Percentiles rank a stretch among this genome's conserved stretches.
Conservation (phyloP, 2,888 invertebrate genomes). For the Baronia brevicornis region DNA sequence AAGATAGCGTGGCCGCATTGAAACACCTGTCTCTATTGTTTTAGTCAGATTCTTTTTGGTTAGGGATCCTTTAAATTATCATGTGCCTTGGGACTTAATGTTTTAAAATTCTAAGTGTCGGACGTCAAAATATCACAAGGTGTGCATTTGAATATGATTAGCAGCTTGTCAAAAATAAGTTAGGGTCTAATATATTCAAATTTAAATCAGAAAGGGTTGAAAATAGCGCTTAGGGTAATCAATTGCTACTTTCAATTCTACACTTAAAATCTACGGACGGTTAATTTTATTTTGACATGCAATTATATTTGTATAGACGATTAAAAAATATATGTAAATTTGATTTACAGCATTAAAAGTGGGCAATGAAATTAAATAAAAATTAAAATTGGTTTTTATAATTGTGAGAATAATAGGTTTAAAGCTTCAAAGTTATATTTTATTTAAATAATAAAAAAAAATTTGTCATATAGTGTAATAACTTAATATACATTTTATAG, state of each 20-base stretch:
- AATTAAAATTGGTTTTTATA: no score
- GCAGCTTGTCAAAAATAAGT: constrained; percentile 73
- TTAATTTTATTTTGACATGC: no score
- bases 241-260: constrained; percentile 19
- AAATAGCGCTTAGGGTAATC: constrained; percentile 37
- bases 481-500: no score
- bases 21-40: constrained; percentile 41
- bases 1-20: constrained; percentile 17
- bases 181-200: constrained; percentile 64
- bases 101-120: constrained; percentile 62
- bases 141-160: constrained; percentile 71
- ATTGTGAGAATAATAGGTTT: no score
- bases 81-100: constrained; percentile 47
- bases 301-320: no score
- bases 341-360: no score
- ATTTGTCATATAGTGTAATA: no score
- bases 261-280: no score
- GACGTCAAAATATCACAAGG: constrained; percentile 61
- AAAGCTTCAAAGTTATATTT: no score
- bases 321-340: no score
- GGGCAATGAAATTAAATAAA: no score
- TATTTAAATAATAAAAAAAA: no score
- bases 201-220: constrained; percentile 59
- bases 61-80: constrained; percentile 47
- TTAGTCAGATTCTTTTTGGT: constrained; percentile 51